phyloP scores from a whole-genome alignment of 2,888 invertebrate species.

The Cerastoderma edule region DNA sequence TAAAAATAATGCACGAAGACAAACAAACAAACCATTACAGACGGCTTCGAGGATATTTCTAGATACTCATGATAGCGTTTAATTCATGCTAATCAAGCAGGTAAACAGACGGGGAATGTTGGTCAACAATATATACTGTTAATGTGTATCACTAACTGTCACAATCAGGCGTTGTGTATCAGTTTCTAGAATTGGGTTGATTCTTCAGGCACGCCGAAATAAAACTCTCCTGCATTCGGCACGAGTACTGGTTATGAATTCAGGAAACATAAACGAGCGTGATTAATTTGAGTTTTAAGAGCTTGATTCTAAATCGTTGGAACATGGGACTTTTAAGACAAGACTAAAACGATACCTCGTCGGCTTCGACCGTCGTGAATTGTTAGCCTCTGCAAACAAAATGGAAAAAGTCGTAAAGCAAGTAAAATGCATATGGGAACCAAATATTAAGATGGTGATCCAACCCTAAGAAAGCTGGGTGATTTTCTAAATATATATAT shows the following conservation, averaged over 20 bases:
- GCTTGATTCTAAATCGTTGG: too few relatives aligned
- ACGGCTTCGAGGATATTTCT: not conserved
- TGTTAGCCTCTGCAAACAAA: slow-evolving; percentile 58
- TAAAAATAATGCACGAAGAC: not conserved
- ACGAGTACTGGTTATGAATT: too few relatives aligned
- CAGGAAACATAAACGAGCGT: too few relatives aligned
- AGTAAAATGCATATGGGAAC: too few relatives aligned
- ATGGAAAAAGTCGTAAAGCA: too few relatives aligned
- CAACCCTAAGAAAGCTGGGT: too few relatives aligned
- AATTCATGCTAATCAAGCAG: not conserved
- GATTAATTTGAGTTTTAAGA: too few relatives aligned
- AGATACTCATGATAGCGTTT: not conserved
- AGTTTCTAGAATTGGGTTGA: slow-evolving; percentile 18
- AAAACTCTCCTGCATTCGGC: slow-evolving; percentile 13
- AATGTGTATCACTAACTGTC: not conserved
- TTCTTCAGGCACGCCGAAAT: slow-evolving; percentile 15
- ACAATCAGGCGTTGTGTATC: not conserved
- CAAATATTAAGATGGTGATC: too few relatives aligned
- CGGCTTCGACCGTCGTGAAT: slow-evolving; percentile 42
- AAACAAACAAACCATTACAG: not conserved
- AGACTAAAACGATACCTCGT: slow-evolving; percentile 40
- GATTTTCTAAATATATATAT: too few relatives aligned
- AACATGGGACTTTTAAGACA: too few relatives aligned
- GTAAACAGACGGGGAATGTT: not conserved
- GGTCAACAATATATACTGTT: not conserved